Evolutionary conservation across 2,797 vertebrate genomes (phyloP), one percentile per base, ranked within the genome.

Genomic region (Sandelia bainsii): DNA sequence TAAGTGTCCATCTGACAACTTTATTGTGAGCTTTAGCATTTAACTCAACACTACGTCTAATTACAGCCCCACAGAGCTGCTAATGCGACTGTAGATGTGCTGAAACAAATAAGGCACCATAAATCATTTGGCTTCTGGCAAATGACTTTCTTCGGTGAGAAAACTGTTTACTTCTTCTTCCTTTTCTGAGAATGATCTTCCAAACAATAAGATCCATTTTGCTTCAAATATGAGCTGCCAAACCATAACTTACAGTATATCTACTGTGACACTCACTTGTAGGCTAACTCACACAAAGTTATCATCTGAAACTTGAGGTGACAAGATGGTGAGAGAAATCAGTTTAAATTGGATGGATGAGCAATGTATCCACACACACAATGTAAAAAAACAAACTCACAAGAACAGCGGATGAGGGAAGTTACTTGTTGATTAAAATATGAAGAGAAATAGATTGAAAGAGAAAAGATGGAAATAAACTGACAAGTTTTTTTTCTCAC

Each of bases 391-490:
- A n/a, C n/a, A 49, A 60, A 51, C 13, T 0, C 2, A 22, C 14
- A 51, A n/a, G 22, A 49, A 45, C 19, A 54, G 61, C 10, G 51
- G 76, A 39, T 5, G 50, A 58, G 48, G 13, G 8, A 14, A 61
- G 54, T 40, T 39, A 45, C 7, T 4, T 1, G 3, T 8, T 22
- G 39, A 59, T 51, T 62, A 48, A 53, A n/a, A 77, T 52, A 53
- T 4, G 29, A 72, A 45, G 51, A 50, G 68, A 71, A 71, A 66
- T 12, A 49, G 68, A 71, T 51, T 58, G 53, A 73, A 82, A 67
- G 54, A 75, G 64, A 82, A 83, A 81, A 67, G 69, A 82, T 65
- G 74, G 62, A 70, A 88, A 83, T 83, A 81, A 84, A 83, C 22
- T 61, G 73, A 84, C 72, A 77, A 29, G 60, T 71, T n/a, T 46